Conservation (phyloP, 2,797 vertebrate species). For the Poeciliopsis gracilis region DNA sequence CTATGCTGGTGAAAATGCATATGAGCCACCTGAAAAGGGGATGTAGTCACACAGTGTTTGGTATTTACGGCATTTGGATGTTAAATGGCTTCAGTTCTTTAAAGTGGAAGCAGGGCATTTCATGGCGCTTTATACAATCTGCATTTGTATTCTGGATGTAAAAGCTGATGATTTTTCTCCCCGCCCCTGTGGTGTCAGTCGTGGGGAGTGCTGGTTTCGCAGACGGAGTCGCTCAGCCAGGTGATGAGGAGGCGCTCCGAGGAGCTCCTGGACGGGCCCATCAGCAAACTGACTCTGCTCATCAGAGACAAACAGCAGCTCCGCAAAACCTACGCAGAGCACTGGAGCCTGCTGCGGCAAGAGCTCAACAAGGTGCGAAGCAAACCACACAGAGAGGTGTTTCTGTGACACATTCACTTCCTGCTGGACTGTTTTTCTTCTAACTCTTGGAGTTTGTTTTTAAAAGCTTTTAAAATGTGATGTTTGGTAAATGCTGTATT, state of each 20-base stretch:
- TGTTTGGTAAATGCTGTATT: neutral
- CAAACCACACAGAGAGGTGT: slow-evolving; percentile 5
- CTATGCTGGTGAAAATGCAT: neutral
- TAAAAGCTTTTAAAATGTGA: neutral
- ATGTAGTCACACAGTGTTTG: neutral
- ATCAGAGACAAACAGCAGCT: slow-evolving; percentile 96
- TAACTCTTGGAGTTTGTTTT: neutral
- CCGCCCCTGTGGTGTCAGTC: slow-evolving; percentile 76
- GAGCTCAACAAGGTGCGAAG: slow-evolving; percentile 87
- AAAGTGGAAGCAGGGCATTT: neutral
- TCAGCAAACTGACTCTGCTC: slow-evolving; percentile 91
- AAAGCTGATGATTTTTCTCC: neutral
- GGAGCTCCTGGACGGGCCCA: slow-evolving; percentile 86
- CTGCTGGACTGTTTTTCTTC: neutral
- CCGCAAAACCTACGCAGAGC: slow-evolving; percentile 87
- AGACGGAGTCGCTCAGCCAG: slow-evolving; percentile 90
- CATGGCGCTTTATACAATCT: neutral
- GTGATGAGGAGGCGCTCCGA: slow-evolving; percentile 88
- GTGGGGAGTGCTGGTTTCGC: slow-evolving; percentile 88
- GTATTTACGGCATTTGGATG: neutral
- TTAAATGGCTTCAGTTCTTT: neutral
- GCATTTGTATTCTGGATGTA: neutral
- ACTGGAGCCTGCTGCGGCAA: slow-evolving; percentile 90
- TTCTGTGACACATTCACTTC: slow-evolving; percentile 1
- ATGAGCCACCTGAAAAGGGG: neutral